Evolutionary conservation across 2,113 vertebrate species (phyloP).

Genomic region (Donacobius atricapilla): DNA sequence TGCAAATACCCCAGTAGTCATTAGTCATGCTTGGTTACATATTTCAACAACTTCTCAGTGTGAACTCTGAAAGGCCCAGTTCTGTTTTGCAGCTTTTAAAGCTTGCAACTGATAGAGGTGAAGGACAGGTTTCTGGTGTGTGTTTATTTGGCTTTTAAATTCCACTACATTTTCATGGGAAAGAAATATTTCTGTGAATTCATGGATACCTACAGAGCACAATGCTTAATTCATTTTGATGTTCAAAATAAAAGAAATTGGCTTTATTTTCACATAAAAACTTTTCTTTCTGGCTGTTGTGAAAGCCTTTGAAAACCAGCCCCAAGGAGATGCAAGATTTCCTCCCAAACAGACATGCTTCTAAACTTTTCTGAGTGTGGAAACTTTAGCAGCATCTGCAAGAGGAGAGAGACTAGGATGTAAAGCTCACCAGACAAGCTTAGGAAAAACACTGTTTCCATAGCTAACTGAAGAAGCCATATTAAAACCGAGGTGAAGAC

Average conservation of each 20-base stretch:
- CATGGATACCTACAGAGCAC: neutral
- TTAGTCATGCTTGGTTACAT: conserved; percentile 41
- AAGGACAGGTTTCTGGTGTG: neutral
- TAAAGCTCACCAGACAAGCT: conserved; percentile 26
- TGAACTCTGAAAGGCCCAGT: neutral
- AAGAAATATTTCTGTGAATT: conserved; percentile 1
- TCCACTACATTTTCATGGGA: neutral
- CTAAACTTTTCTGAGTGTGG: conserved; percentile 43
- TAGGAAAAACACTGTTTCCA: conserved; percentile 30
- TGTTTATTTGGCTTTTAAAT: neutral
- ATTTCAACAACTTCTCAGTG: conserved; percentile 43
- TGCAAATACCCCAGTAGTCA: conserved; percentile 14
- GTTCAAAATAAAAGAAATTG: conserved; percentile 5
- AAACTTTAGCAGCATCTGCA: conserved; percentile 42
- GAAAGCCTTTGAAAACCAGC: conserved; percentile 56
- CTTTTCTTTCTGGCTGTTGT: neutral
- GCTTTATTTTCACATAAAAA: conserved; percentile 47
- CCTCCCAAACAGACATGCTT: neutral
- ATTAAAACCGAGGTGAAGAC: conserved; percentile 1
- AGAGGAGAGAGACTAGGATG: neutral
- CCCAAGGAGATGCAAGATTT: conserved; percentile 58
- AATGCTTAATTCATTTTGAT: neutral
- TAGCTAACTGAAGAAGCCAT: conserved; percentile 17
- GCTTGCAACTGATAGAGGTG: neutral
- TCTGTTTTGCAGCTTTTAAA: conserved; percentile 1